These are phyloP conservation scores for Sebastes vulpes DNA, from an alignment of 2,797 vertebrate genomes.

Conservation along the genomic window DNA sequence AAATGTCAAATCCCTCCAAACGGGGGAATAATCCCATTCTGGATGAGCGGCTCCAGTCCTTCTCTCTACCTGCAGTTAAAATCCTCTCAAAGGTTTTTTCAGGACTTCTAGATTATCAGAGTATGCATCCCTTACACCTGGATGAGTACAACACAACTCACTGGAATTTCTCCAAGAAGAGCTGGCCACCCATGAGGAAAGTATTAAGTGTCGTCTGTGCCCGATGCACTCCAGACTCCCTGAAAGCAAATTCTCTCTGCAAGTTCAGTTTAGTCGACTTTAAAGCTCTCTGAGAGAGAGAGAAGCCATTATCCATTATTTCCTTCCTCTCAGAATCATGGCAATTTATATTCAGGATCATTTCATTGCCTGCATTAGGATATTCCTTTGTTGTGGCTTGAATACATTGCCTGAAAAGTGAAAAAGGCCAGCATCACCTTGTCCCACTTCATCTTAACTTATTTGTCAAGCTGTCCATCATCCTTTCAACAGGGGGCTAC, in stretches of 20 bases:
- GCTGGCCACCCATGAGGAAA: slow-evolving; percentile 64
- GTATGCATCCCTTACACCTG: slow-evolving; percentile 42
- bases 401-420: slow-evolving; percentile 60
- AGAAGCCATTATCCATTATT: slow-evolving; percentile 51
- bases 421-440: slow-evolving; percentile 73
- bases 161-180: slow-evolving; percentile 40
- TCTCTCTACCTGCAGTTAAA: slow-evolving; percentile 45
- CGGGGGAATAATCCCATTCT: slow-evolving; percentile 58
- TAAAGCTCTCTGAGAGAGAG: slow-evolving; percentile 41
- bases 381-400: slow-evolving; percentile 42
- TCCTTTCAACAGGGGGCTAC: slow-evolving; percentile 76
- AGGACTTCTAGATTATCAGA: slow-evolving; percentile 56
- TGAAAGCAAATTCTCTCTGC: slow-evolving; percentile 42
- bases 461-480: slow-evolving; percentile 83
- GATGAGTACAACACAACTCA: slow-evolving; percentile 24
- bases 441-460: slow-evolving; percentile 79
- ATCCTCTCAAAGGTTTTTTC: slow-evolving; percentile 51
- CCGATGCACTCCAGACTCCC: slow-evolving; percentile 14
- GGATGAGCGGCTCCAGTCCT: slow-evolving; percentile 34
- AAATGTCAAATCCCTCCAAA: slow-evolving; percentile 63
- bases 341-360: slow-evolving; percentile 41
- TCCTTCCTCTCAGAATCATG: slow-evolving; percentile 41
- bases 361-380: slow-evolving; percentile 46
- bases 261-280: slow-evolving; percentile 43
- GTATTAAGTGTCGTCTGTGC: slow-evolving; percentile 52